Evolutionary conservation across 2,113 vertebrate genomes (phyloP).

Genomic region (Capra hircus): DNA sequence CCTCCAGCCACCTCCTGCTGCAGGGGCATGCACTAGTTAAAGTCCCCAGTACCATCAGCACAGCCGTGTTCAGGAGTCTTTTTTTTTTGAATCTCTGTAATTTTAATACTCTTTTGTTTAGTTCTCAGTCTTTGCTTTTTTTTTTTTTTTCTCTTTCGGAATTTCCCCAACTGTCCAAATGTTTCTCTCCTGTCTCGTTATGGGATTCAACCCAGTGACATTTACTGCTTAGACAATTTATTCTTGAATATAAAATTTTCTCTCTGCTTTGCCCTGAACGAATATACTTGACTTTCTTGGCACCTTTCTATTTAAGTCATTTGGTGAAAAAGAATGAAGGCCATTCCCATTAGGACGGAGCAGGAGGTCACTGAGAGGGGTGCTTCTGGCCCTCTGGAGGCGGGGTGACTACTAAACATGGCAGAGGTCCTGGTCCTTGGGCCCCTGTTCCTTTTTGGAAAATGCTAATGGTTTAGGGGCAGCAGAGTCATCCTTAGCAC

Average conservation of each 20-base stretch:
- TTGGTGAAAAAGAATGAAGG: not conserved
- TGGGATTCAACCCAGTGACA: not conserved
- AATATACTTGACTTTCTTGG: conserved; percentile 17
- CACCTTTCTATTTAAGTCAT: not conserved
- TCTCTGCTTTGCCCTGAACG: not conserved
- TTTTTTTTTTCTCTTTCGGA: not conserved
- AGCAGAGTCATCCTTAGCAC: not conserved
- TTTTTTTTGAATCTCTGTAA: not conserved
- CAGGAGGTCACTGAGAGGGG: not conserved
- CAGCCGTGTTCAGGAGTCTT: not conserved
- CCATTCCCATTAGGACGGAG: not conserved
- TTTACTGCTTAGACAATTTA: conserved; percentile 38
- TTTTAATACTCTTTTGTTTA: not conserved
- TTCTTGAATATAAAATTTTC: conserved; percentile 33
- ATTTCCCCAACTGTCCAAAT: not conserved
- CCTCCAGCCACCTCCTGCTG: not conserved
- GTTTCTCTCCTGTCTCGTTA: not conserved
- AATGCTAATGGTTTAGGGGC: conserved; percentile 43
- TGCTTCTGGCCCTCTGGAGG: not conserved
- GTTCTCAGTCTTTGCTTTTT: not conserved
- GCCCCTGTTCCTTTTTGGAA: not conserved
- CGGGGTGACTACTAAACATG: not conserved
- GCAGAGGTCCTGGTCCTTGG: not conserved
- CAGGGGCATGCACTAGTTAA: not conserved
- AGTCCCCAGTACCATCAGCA: not conserved